Percentiles rank a stretch among this genome's conserved stretches.
These are phyloP conservation scores for Sclerurus mexicanus DNA, from an alignment of 2,113 vertebrate species.

Conservation along the genomic window DNA sequence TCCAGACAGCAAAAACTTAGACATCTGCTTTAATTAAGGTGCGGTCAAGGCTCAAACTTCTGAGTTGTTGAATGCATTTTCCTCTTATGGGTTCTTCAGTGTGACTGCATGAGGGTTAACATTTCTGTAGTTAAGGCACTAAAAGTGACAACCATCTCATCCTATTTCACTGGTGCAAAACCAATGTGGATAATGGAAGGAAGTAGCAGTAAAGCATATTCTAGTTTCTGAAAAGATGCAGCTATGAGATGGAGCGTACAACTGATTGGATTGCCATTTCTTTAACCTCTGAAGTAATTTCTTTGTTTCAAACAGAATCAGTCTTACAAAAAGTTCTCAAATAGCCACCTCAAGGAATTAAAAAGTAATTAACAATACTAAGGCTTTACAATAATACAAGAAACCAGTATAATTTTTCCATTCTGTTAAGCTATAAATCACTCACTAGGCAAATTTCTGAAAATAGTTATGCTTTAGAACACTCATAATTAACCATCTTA, in stretches of 20 bases:
- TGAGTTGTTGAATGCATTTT: not conserved
- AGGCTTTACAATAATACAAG: not conserved
- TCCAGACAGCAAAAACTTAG: not conserved
- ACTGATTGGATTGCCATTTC: not conserved
- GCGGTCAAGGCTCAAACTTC: not conserved
- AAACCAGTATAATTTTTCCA: not conserved
- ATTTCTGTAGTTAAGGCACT: not conserved
- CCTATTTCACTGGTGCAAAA: not conserved
- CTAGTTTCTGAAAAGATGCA: not conserved
- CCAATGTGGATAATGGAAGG: fast-evolving
- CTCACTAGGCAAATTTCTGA: not conserved
- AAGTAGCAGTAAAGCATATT: not conserved
- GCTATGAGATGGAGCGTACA: not conserved
- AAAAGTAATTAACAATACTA: not conserved
- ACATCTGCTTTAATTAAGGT: not conserved
- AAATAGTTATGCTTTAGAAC: not conserved
- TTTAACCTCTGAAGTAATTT: not conserved
- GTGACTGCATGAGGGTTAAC: not conserved
- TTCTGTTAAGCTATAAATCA: not conserved
- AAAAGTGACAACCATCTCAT: not conserved
- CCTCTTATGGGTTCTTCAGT: not conserved
- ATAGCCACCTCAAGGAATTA: not conserved
- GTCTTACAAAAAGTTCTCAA: not conserved
- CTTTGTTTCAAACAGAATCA: not conserved
- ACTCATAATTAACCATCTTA: not conserved